phyloP scores from a whole-genome alignment of 1,140 invertebrate genomes.

The Ostrea denselamellosa region DNA sequence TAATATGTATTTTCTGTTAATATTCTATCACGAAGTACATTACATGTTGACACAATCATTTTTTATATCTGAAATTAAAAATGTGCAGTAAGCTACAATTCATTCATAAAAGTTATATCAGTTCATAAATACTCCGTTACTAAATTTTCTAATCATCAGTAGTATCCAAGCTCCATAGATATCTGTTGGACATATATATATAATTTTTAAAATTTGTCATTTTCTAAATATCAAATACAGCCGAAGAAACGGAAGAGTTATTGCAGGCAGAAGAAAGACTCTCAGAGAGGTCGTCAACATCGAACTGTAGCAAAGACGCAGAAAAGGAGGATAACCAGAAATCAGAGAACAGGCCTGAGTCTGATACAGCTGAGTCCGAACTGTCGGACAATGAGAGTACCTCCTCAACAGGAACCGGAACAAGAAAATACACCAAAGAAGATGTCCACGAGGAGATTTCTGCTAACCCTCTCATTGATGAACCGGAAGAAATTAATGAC shows the following conservation, averaged over 20 bases:
- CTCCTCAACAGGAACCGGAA: not conserved
- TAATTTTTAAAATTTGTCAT: not conserved
- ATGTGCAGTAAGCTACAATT: no score
- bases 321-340: not conserved
- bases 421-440: not conserved
- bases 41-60: no score
- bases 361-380: conserved; percentile 8
- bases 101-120: no score
- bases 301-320: not conserved
- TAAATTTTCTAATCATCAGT: no score
- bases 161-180: no score
- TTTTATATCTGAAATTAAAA: no score
- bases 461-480: conserved; percentile 15
- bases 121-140: no score
- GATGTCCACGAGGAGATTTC: not conserved
- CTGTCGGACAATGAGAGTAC: not conserved
- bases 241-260: conserved; percentile 23
- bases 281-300: not conserved
- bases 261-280: not conserved
- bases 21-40: no score
- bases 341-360: not conserved
- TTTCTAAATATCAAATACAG: not conserved
- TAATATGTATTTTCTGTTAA: no score
- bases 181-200: no score
- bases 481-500: not conserved